Base-by-base conservation (phyloP, 2,888 invertebrate genomes). In the Crematogaster levior region DNA sequence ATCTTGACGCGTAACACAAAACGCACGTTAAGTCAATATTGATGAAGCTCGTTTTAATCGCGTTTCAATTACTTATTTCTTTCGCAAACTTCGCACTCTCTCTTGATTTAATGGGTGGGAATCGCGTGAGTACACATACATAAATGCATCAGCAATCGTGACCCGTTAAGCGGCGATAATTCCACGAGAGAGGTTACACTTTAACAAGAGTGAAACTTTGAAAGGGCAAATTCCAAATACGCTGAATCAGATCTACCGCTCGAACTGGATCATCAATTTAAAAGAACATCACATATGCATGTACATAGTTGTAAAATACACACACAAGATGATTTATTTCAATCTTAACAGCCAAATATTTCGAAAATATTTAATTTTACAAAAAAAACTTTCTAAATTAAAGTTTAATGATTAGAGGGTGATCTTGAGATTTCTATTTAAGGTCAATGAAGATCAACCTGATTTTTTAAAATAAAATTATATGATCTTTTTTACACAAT, bases 201-300 rank as follows among this genome's bases (percentile, higher is more conserved):
- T 81, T 77, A 77, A 73, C 48, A 40, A 77, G 77, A 46, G 80
- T 56, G 80, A 81, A 61, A 77, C 48, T 74, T 48, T 60, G 58
- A 81, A 61, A 80, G 15, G 61, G 48, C 58, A 70, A 43, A 56
- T 53, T 34, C 43, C 43, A 27, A 70, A 79, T 34, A 56, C 77
- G 72, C 43, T 70, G 72, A 79, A 46, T 79, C 85, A 68, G 58
- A 58, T 63, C 34, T 34, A 43, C 43, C 18, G 10, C 2, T 21
- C 46, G 40, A 73, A 77, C 72, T 70, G 66, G 74, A 88, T 80
- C 84, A 66, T 88, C 70, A 82, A 82, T 84, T 86, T 63, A 68
- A 72, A 70, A 83, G 21, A 40, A 6, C 30, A n/a, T n/a, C n/a
- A 46, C 43, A 24, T n/a, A n/a, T n/a, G n/a, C n/a, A 37, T 60